Percentiles rank a stretch among this genome's conserved stretches.
These are phyloP conservation scores for Chymomyza amoena DNA, from an alignment of 2,888 invertebrate genomes.

Conservation along the genomic window DNA sequence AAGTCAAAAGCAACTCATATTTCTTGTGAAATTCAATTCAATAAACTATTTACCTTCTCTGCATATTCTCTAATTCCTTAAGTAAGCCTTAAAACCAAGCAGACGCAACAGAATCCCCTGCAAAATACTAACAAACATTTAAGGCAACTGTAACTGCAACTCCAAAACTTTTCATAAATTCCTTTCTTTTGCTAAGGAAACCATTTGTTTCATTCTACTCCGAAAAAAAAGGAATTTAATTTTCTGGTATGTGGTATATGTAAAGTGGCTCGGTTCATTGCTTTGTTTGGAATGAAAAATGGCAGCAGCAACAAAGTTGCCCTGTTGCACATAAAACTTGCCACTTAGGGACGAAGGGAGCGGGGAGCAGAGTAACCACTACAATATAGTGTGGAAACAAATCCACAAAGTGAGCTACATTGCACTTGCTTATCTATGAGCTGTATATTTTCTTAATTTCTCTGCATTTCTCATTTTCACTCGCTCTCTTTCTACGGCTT, in stretches of 20 bases:
- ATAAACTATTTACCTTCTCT: no score
- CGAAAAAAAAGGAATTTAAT: neutral
- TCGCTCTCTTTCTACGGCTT: neutral
- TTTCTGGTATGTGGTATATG: neutral
- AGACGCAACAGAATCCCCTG: no score
- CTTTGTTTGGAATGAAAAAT: slow-evolving; percentile 65
- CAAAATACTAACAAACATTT: no score
- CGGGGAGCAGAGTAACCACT: neutral
- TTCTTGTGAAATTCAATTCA: no score
- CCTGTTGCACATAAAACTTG: slow-evolving; percentile 58
- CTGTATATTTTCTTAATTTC: slow-evolving; percentile 59
- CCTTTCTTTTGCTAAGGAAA: neutral
- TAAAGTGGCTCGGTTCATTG: slow-evolving; percentile 22
- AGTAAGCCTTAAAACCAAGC: no score
- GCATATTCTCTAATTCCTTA: no score
- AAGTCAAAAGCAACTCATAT: no score
- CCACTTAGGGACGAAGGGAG: neutral
- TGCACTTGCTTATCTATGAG: slow-evolving; percentile 63
- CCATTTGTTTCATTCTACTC: neutral
- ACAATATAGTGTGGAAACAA: slow-evolving; percentile 8
- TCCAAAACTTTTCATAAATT: neutral
- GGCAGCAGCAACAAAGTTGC: slow-evolving; percentile 51
- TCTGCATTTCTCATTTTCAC: neutral
- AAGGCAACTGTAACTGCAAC: no score
- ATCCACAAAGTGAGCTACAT: slow-evolving; percentile 45